phyloP scores from a whole-genome alignment of 2,888 invertebrate genomes.

The Neelides folsomi region DNA sequence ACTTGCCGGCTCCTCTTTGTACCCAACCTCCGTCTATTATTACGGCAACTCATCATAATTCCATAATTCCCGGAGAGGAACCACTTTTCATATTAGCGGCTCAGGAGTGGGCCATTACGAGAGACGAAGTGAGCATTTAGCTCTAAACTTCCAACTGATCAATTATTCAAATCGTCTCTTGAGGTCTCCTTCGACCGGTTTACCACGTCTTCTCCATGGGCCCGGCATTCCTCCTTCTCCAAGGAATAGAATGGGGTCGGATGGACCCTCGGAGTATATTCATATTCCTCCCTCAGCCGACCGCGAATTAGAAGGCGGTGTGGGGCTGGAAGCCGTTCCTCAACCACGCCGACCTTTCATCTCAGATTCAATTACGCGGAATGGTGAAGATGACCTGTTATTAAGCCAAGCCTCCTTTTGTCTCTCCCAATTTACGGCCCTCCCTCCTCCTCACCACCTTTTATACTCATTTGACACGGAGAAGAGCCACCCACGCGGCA shows the following conservation, averaged over 20 bases:
- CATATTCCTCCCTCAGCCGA: background rate
- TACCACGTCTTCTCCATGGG: background rate
- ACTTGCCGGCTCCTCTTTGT: too few relatives aligned
- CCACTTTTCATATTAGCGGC: too few relatives aligned
- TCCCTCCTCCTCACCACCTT: background rate
- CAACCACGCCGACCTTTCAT: constrained; percentile 29
- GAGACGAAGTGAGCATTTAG: too few relatives aligned
- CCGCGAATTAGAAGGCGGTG: constrained; percentile 23
- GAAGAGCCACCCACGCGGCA: background rate
- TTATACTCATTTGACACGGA: background rate
- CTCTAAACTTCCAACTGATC: too few relatives aligned
- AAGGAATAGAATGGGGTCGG: background rate
- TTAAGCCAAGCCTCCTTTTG: too few relatives aligned
- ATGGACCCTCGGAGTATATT: background rate
- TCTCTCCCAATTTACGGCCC: too few relatives aligned
- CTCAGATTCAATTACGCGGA: constrained; percentile 31
- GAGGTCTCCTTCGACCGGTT: background rate
- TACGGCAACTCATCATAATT: too few relatives aligned
- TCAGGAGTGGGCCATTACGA: too few relatives aligned
- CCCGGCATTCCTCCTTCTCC: background rate
- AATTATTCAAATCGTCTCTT: too few relatives aligned
- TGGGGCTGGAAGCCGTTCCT: constrained; percentile 24
- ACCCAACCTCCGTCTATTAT: too few relatives aligned
- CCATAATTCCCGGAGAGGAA: too few relatives aligned
- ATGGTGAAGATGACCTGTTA: constrained; percentile 9